Base-by-base conservation (phyloP, 2,797 vertebrate genomes). In the Esox masquinongy region DNA sequence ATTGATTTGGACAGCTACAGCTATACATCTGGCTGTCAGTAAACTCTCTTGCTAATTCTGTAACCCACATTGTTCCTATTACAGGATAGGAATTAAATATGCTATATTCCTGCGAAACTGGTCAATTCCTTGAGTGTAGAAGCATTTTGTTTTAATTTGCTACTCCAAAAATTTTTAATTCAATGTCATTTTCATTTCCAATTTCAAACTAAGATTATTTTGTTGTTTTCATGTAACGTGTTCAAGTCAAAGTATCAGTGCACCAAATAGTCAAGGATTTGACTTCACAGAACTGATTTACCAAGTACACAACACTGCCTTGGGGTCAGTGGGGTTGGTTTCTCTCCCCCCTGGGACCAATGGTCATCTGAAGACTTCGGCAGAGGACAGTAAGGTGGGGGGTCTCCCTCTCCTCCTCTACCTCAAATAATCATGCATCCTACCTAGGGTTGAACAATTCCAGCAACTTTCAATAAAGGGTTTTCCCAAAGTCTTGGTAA, bases 341-440 rank as follows among this genome's bases (percentile, higher is more conserved):
- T 29, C 29, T 43, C 66, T 53, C 24, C 26, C 47, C 68, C 17
- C 31, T 69, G 73, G 34, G n/a, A 19, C 31, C 31, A n/a, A 47
- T 66, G 24, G 63, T 74, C n/a, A 26, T 74, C 43, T 74, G 47
- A 29, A 66, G 63, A 34, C 80, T 76, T 39, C 36, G 82, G 72
- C 68, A 39, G 71, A 75, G 31, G 17, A 22, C 16, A 66, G 70
- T 39, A 34, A 68, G 51, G 79, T n/a, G 72, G 74, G 76, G 67
- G 17, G 11, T 47, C 53, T 78, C 2, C 36, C 61, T 49, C 77
- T 76, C 74, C 70, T 73, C 66, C 77, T 4, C 67, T 11, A 77
- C 64, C 77, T 74, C 77, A 53, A 84, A 88, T 88, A 86, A 85
- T 71, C 78, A 77, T 79, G 78, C 80, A 82, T 88, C 81, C 85